Percentiles rank a stretch among this genome's conserved stretches.
Evolutionary conservation across 1,140 invertebrate genomes (phyloP).

Genomic region (Drosophila guanche): DNA sequence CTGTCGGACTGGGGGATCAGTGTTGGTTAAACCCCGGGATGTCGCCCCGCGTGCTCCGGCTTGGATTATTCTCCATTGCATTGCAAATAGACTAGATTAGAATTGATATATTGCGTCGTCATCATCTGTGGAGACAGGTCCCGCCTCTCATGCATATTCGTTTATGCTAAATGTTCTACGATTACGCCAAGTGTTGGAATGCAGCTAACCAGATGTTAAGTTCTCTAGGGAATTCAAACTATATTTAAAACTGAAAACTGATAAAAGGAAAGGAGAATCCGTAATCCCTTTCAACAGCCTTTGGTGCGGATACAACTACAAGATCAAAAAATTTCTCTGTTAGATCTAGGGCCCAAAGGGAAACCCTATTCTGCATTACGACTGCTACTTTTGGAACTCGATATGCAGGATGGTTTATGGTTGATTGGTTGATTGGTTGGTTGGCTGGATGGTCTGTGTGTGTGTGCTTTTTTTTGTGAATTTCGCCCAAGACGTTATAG

Average conservation of each 20-base stretch:
- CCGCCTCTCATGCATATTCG: conserved; percentile 26
- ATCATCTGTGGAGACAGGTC: conserved; percentile 6
- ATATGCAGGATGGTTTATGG: conserved; percentile 39
- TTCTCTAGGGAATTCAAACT: not conserved
- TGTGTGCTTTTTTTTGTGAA: not conserved
- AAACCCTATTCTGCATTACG: not conserved
- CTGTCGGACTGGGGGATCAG: no score
- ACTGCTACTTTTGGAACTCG: not conserved
- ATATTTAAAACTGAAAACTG: no score
- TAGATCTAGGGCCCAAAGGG: not conserved
- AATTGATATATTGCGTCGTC: conserved; percentile 13
- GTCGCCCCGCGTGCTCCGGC: not conserved
- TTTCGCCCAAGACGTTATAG: conserved; percentile 50
- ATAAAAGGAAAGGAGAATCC: no score
- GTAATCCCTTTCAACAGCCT: no score
- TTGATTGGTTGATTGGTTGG: conserved; percentile 12
- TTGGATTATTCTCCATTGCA: no score
- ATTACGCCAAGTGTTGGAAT: conserved; percentile 30
- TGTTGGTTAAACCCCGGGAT: no score
- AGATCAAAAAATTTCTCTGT: not conserved
- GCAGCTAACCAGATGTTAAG: conserved; percentile 19
- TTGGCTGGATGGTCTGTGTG: no score
- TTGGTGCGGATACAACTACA: no score
- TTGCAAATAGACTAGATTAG: conserved; percentile 1
- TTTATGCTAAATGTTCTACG: conserved; percentile 9